Evolutionary conservation across 2,888 invertebrate species (phyloP).

Genomic region (Notodonta dromedarius): DNA sequence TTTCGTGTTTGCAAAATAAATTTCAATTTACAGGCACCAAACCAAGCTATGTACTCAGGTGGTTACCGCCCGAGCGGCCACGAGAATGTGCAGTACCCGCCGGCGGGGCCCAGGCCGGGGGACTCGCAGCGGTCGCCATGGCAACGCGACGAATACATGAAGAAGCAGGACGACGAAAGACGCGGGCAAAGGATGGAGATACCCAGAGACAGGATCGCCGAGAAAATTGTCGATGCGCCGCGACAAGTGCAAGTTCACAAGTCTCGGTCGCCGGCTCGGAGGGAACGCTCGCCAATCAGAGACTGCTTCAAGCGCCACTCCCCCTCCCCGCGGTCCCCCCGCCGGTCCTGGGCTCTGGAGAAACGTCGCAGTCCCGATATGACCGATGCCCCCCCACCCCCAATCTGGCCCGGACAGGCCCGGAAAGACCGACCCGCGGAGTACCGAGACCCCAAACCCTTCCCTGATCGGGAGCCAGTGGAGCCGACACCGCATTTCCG

Average conservation of each 20-base stretch:
- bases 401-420: conserved; percentile 65
- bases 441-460: conserved; percentile 25
- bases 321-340: conserved; percentile 65
- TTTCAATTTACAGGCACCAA: conserved; percentile 79
- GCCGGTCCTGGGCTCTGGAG: conserved; percentile 75
- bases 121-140: conserved; percentile 47
- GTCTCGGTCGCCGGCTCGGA: conserved; percentile 62
- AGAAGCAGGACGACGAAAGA: conserved; percentile 57
- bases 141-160: conserved; percentile 54
- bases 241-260: conserved; percentile 31
- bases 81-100: conserved; percentile 54
- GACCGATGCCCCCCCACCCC: conserved; percentile 67
- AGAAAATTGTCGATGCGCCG: conserved; percentile 18
- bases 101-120: conserved; percentile 36
- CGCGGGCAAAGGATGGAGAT: conserved; percentile 34
- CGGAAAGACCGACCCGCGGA: conserved; percentile 25
- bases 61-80: conserved; percentile 60
- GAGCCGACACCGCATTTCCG: conserved; percentile 39
- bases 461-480: conserved; percentile 36
- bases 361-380: conserved; percentile 65
- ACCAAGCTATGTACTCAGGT: conserved; percentile 73
- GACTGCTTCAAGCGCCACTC: conserved; percentile 67
- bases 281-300: conserved; percentile 62
- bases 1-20: conserved; percentile 62
- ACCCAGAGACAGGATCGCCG: conserved; percentile 34